Conservation (phyloP, 1,140 invertebrate species). For the Sycophila sp. region DNA sequence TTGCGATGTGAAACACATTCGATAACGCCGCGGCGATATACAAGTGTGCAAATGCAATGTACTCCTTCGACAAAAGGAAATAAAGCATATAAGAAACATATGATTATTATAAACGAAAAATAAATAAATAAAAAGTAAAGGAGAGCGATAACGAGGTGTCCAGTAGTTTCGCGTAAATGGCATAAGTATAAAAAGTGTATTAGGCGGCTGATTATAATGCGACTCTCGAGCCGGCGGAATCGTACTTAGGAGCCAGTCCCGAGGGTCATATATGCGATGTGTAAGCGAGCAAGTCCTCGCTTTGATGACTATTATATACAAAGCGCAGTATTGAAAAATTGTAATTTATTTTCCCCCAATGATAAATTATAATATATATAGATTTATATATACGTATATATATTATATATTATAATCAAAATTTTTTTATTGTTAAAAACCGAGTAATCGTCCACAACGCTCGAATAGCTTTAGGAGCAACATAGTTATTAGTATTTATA, state of each 20-base stretch:
- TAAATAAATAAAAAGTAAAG: slow-evolving; percentile 17
- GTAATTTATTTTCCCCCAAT: slow-evolving; percentile 62
- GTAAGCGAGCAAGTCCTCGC: slow-evolving; percentile 42
- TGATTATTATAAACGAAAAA: not conserved
- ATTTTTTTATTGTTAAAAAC: slow-evolving; percentile 50
- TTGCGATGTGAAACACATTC: not conserved
- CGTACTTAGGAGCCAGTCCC: slow-evolving; percentile 27
- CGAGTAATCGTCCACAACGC: slow-evolving; percentile 44
- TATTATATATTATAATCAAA: slow-evolving; percentile 49
- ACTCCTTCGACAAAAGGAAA: not conserved
- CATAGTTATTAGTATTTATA: slow-evolving; percentile 61
- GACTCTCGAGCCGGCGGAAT: slow-evolving; percentile 11
- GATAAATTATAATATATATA: slow-evolving; percentile 8
- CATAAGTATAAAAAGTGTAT: not conserved
- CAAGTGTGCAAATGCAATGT: not conserved
- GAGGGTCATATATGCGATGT: slow-evolving; percentile 11
- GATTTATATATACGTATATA: slow-evolving; percentile 1
- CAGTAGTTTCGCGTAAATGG: slow-evolving; percentile 14
- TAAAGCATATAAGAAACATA: not conserved
- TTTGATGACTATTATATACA: slow-evolving; percentile 52
- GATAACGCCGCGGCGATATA: no score
- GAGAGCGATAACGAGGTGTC: slow-evolving; percentile 3
- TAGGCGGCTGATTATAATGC: not conserved
- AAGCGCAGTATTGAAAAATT: slow-evolving; percentile 63
- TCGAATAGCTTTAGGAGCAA: slow-evolving; percentile 53